Conservation (phyloP, 2,888 invertebrate genomes). For the Drosophila pseudotakahashii region DNA sequence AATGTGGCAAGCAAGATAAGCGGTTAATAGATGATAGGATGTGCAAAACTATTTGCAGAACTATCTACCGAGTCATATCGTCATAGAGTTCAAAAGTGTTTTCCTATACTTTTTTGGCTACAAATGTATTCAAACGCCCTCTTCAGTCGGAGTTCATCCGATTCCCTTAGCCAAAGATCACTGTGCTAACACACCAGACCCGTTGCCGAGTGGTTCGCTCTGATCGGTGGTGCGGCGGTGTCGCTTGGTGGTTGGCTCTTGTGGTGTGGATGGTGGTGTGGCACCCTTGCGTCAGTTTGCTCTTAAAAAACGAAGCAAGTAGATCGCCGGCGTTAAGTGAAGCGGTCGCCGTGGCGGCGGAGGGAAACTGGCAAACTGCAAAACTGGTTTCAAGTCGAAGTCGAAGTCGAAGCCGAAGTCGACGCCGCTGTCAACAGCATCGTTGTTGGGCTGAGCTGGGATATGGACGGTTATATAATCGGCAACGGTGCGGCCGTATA, state of each 20-base stretch:
- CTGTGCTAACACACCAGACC: constrained; percentile 70
- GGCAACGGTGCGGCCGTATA: constrained; percentile 44
- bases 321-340: constrained; percentile 59
- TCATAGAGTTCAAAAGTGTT: too few species aligned
- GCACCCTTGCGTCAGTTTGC: constrained; percentile 78
- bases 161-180: constrained; percentile 4
- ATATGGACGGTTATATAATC: constrained; percentile 67
- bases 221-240: constrained; percentile 42
- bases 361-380: constrained; percentile 17
- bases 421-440: constrained; percentile 61
- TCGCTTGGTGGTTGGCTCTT: constrained; percentile 27
- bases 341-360: constrained; percentile 44
- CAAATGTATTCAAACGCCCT: neutral
- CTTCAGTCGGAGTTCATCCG: neutral
- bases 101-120: too few species aligned
- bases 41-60: too few species aligned
- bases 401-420: constrained; percentile 16
- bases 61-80: too few species aligned
- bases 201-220: constrained; percentile 49
- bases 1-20: too few species aligned
- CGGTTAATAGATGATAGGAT: too few species aligned
- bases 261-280: constrained; percentile 36
- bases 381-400: constrained; percentile 64
- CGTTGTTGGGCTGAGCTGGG: constrained; percentile 57
- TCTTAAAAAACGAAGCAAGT: constrained; percentile 64